Evolutionary conservation across 1,140 invertebrate genomes (phyloP).

Genomic region (Lamellibrachia luymesi): DNA sequence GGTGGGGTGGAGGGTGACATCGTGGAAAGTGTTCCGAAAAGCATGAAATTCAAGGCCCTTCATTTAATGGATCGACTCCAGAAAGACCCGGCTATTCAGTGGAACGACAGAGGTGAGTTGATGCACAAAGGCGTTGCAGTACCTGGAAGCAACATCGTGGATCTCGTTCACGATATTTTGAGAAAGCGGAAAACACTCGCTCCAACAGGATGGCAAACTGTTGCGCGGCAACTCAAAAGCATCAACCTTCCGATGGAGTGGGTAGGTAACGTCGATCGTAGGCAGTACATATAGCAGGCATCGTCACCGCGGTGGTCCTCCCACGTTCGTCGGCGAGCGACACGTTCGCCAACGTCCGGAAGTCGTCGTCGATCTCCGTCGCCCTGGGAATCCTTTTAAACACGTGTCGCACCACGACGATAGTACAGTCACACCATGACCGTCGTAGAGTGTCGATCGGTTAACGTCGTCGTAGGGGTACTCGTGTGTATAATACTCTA

Average conservation of each 20-base stretch:
- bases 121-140: not conserved
- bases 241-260: not conserved
- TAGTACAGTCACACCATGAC: not conserved
- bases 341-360: not conserved
- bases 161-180: no score
- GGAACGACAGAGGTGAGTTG: constrained; percentile 13
- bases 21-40: not conserved
- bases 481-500: not conserved
- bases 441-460: not conserved
- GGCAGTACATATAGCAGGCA: not conserved
- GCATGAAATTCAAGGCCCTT: no score
- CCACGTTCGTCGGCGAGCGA: not conserved
- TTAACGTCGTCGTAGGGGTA: not conserved
- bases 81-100: not conserved
- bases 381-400: not conserved
- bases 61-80: not conserved
- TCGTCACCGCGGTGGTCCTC: not conserved
- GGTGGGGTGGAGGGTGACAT: no score
- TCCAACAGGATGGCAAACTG: no score
- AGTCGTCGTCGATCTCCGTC: not conserved
- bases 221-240: no score
- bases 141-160: no score
- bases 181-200: no score
- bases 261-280: constrained; percentile 6
- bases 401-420: not conserved